phyloP scores from a whole-genome alignment of 2,888 invertebrate genomes.

The Biston betularia region DNA sequence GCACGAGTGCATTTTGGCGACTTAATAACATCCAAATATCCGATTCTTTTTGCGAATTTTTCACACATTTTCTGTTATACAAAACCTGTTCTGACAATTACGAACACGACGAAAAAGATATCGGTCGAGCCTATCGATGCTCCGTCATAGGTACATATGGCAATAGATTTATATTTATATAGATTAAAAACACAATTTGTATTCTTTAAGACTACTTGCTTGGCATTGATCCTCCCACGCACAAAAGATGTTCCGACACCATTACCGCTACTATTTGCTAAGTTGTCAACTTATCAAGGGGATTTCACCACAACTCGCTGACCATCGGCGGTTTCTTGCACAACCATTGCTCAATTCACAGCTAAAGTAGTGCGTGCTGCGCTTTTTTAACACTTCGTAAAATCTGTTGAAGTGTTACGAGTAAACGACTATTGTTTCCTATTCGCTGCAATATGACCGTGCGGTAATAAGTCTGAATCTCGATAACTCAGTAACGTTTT shows the following conservation, averaged over 20 bases:
- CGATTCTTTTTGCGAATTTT: too few relatives aligned
- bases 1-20: too few relatives aligned
- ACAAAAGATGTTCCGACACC: constrained; percentile 45
- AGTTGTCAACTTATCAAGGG: constrained; percentile 46
- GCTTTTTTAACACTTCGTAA: constrained; percentile 48
- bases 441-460: constrained; percentile 42
- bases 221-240: constrained; percentile 56
- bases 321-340: constrained; percentile 64
- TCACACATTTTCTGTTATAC: too few relatives aligned
- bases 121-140: too few relatives aligned
- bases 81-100: too few relatives aligned
- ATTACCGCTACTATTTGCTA: constrained; percentile 54
- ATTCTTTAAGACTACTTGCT: constrained; percentile 27
- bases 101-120: too few relatives aligned
- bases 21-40: too few relatives aligned
- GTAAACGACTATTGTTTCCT: constrained; percentile 50
- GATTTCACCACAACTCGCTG: constrained; percentile 65
- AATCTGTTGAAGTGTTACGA: constrained; percentile 51
- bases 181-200: not conserved
- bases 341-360: constrained; percentile 64
- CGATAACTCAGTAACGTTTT: constrained; percentile 25
- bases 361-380: constrained; percentile 54
- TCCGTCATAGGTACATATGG: too few relatives aligned
- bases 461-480: constrained; percentile 30
- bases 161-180: not conserved